Base-by-base conservation (phyloP, 2,888 invertebrate species). In the Chelonus formosanus region DNA sequence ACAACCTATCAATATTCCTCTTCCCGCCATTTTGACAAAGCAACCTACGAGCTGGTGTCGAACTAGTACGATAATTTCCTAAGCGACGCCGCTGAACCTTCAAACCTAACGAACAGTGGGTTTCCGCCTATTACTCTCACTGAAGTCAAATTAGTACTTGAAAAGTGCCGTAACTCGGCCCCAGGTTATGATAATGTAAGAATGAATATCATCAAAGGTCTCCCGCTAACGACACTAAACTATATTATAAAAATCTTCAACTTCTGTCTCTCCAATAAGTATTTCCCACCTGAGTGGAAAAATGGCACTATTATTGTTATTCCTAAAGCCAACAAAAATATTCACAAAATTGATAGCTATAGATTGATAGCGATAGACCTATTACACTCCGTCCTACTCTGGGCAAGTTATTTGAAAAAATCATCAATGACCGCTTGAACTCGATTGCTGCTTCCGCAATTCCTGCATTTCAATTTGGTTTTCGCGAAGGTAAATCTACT, bases 81-180 rank as follows among this genome's bases (percentile, higher is more conserved):
- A n/a, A n/a, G n/a, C n/a, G n/a, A n/a, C n/a, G n/a, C n/a, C n/a
- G n/a, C n/a, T n/a, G n/a, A n/a, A n/a, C n/a, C n/a, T n/a, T n/a
- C n/a, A n/a, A n/a, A n/a, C n/a, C n/a, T n/a, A n/a, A n/a, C n/a
- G n/a, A n/a, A n/a, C n/a, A n/a, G n/a, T n/a, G n/a, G n/a, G n/a
- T n/a, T n/a, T n/a, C n/a, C n/a, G n/a, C n/a, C n/a, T n/a, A n/a
- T n/a, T n/a, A n/a, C n/a, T n/a, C n/a, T n/a, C n/a, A n/a, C n/a
- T n/a, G n/a, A n/a, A n/a, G n/a, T n/a, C n/a, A n/a, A n/a, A n/a
- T n/a, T n/a, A n/a, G n/a, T n/a, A n/a, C n/a, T n/a, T n/a, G n/a
- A 58, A n/a, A 55, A 53, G 47, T 43, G 67, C n/a, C 59, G 63
- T 40, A 67, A 67, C 34, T 54, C 67, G 20, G 53, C 59, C 44